Conservation (phyloP, 2,888 invertebrate species). For the Mimachlamys varia region DNA sequence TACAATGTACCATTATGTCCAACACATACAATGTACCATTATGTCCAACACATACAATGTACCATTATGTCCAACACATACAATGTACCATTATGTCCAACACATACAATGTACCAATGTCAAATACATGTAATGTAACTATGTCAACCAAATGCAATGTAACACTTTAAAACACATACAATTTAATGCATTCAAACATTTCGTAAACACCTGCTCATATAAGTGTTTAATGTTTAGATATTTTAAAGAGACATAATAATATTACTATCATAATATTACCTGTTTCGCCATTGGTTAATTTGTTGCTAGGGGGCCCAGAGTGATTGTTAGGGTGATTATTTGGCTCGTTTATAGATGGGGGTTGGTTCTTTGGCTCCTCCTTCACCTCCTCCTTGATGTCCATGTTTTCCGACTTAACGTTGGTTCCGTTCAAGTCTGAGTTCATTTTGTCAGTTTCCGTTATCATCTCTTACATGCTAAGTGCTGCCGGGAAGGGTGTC, state of each 20-base stretch:
- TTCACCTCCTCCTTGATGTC: slow-evolving; percentile 74
- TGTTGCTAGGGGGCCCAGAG: slow-evolving; percentile 55
- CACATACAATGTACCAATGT: no score
- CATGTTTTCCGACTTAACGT: slow-evolving; percentile 62
- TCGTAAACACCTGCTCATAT: no score
- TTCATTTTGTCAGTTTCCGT: slow-evolving; percentile 64
- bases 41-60: no score
- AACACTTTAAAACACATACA: not conserved
- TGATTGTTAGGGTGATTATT: slow-evolving; percentile 42
- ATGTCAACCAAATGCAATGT: no score
- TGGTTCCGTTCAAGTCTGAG: slow-evolving; percentile 64
- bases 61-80: no score
- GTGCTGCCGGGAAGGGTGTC: not conserved
- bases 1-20: no score
- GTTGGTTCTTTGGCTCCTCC: slow-evolving; percentile 59
- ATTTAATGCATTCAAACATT: not conserved
- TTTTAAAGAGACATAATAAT: not conserved
- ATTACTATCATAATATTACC: slow-evolving; percentile 46
- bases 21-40: no score
- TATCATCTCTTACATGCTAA: slow-evolving; percentile 53
- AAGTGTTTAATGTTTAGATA: no score
- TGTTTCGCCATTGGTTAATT: slow-evolving; percentile 62
- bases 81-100: no score
- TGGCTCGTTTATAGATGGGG: not conserved
- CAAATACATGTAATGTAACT: no score